phyloP scores from a whole-genome alignment of 2,888 invertebrate species.

The Synergus gifuensis region DNA sequence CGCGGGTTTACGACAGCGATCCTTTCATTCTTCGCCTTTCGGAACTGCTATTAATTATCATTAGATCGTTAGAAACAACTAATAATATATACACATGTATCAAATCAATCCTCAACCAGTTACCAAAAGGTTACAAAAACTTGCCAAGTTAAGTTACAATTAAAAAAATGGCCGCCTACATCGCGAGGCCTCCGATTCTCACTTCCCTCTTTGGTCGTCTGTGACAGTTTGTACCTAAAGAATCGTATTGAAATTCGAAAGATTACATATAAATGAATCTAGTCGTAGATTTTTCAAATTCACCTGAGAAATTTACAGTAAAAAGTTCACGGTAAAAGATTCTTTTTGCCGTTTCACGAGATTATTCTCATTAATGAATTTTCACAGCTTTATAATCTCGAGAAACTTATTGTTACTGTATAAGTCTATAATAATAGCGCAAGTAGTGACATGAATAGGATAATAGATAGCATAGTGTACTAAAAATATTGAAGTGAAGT shows the following conservation, averaged over 20 bases:
- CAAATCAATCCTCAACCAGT: slow-evolving; percentile 71
- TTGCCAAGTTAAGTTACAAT: slow-evolving; percentile 69
- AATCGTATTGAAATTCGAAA: neutral
- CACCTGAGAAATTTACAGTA: slow-evolving; percentile 41
- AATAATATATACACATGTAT: slow-evolving; percentile 70
- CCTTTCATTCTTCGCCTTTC: slow-evolving; percentile 26
- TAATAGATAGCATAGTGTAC: neutral
- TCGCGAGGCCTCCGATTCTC: slow-evolving; percentile 54
- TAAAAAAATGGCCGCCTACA: slow-evolving; percentile 69
- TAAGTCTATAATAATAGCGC: neutral
- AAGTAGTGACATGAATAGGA: neutral
- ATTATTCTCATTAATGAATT: slow-evolving; percentile 18
- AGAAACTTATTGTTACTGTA: neutral
- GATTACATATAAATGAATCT: slow-evolving; percentile 14
- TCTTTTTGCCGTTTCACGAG: slow-evolving; percentile 25
- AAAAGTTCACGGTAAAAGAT: slow-evolving; percentile 35
- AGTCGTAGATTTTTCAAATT: slow-evolving; percentile 7
- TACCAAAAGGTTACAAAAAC: slow-evolving; percentile 70
- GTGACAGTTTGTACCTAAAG: slow-evolving; percentile 1
- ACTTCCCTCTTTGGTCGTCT: slow-evolving; percentile 36
- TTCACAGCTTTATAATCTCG: slow-evolving; percentile 2
- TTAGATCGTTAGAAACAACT: slow-evolving; percentile 71
- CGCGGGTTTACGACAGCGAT: neutral
- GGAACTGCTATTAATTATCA: slow-evolving; percentile 64
- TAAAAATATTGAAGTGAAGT: neutral